Base-by-base conservation (phyloP, 23 tunicate species). In the Ciona savignyi region DNA sequence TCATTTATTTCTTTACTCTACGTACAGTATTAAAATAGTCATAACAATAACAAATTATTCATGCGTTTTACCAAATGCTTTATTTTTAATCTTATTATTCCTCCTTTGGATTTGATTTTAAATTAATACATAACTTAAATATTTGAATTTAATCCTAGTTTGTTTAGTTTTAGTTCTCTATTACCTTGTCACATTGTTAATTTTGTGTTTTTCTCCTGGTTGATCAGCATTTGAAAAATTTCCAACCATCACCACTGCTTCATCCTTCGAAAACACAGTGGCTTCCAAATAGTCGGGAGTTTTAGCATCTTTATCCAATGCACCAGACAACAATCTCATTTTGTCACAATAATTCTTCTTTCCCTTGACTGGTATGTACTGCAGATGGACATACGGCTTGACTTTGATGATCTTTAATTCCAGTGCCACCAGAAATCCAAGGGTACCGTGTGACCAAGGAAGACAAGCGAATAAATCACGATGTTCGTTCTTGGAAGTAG, bases 391-490 rank as follows among this genome's bases (percentile, higher is more conserved):
- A 66, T 70, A 87, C 0, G 95, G 95, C 34, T 87, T 87, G 3
- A 87, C 83, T 33, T 70, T 61, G 0, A 87, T 72, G 28, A 87
- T 81, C 25, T 65, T 87, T 24, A 87, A 66, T 71, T 87, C 86
- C 21, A 87, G 19, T 29, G 95, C 95, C 49, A 87, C 95, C 21
- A 87, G 70, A 49, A 87, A 87, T 11, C 95, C 95, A 28, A 87
- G 69, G 25, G 95, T 76, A 11, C 95, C 95, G 72, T 87, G 95
- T 11, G 95, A 87, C 95, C 95, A 87, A 4, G 95, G 95, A 26
- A 87, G 65, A 34, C 82, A 81, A 22, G 80, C 65, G 42, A 87
- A 87, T 2, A 87, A 73, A 72, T 87, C 95, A 9, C 30, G 30
- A 65, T 87, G 78, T 62, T 80, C 86, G 32, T 83, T 76, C 11